A percentile compares a stretch with the other conserved stretches of the same genome.
Conservation (phyloP, 2,113 vertebrate species). For the Corythornis cristatus region DNA sequence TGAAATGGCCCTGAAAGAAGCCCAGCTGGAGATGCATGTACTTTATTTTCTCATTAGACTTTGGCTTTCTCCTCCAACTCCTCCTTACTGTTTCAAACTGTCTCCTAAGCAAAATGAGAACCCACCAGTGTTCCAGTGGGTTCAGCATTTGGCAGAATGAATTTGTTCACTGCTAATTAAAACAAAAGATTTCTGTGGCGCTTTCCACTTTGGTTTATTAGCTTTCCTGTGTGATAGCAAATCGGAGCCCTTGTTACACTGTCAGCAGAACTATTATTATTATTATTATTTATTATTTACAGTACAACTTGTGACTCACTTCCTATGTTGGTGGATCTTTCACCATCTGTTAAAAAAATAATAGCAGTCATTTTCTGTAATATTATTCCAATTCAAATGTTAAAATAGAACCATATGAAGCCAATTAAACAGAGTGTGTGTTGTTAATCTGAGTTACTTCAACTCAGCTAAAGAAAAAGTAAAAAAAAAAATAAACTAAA, state of each 20-base stretch:
- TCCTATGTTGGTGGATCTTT: constrained; percentile 61
- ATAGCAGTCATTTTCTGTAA: constrained; percentile 66
- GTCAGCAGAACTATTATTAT: constrained; percentile 67
- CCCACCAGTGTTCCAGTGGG: constrained; percentile 25
- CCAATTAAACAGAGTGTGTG: constrained; percentile 57
- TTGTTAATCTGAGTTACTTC: constrained; percentile 62
- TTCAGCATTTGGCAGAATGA: constrained; percentile 58
- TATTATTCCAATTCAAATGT: constrained; percentile 60
- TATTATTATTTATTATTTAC: constrained; percentile 73
- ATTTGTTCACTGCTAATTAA: constrained; percentile 68
- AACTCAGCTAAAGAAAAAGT: neutral
- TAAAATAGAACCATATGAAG: constrained; percentile 66
- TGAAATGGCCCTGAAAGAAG: constrained; percentile 33
- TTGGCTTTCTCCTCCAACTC: constrained; percentile 15
- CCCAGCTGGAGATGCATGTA: constrained; percentile 18
- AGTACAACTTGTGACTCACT: constrained; percentile 66
- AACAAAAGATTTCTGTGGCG: constrained; percentile 64
- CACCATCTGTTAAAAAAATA: constrained; percentile 69
- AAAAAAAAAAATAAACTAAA: neutral
- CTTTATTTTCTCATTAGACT: constrained; percentile 39
- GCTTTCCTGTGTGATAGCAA: constrained; percentile 46
- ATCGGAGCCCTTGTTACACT: constrained; percentile 63
- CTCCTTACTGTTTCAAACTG: neutral
- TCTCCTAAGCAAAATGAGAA: constrained; percentile 48
- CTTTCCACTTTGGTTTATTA: constrained; percentile 68